Evolutionary conservation across 2,888 invertebrate species (phyloP), one percentile per base, ranked within the genome.

Genomic region (Aethes cnicana): DNA sequence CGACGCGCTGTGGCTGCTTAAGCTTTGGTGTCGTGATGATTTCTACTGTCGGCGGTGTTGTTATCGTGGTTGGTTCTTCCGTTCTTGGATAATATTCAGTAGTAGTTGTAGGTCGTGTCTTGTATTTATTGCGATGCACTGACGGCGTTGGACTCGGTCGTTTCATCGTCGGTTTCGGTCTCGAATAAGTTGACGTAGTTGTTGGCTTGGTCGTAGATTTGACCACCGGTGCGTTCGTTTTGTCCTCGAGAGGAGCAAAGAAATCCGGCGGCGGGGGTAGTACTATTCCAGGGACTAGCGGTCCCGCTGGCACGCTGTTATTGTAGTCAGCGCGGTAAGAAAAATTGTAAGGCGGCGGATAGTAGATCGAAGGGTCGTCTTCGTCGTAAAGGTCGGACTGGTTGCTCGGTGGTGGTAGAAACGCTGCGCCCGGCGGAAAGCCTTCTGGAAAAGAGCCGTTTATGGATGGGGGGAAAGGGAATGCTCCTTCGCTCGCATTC

Each of bases 281-380:
- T 17, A 97, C 94, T 56, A 97, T 96, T 42, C 96, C 97, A 2
- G 97, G 97, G 4, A 97, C 96, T 54, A 97, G 81, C 0, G 96
- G 97, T 36, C 97, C 96, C 0, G 96, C 95, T 32, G 95, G 94
- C 23, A 96, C 95, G 37, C 92, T 93, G 66, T 91, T 92, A 30
- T 94, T 91, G 82, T 96, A 96, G 74, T 95, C 95, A 74, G 91
- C 92, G 74, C 92, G 93, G 81, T 95, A 96, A 62, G 94, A 94
- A 90, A 95, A 95, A 81, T 95, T 96, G 90, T 97, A 97, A 8
- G 96, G 96, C 72, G 96, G 96, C 69, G 96, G 96, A 91, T 97
- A 96, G 74, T 96, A 97, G 47, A 96, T 93, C 63, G 96, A 95
- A 69, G 96, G 96, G 91, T 97, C 96, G 86, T 97, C 96, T 87